phyloP scores from a whole-genome alignment of 1,140 invertebrate species.

The Sinonovacula constricta region DNA sequence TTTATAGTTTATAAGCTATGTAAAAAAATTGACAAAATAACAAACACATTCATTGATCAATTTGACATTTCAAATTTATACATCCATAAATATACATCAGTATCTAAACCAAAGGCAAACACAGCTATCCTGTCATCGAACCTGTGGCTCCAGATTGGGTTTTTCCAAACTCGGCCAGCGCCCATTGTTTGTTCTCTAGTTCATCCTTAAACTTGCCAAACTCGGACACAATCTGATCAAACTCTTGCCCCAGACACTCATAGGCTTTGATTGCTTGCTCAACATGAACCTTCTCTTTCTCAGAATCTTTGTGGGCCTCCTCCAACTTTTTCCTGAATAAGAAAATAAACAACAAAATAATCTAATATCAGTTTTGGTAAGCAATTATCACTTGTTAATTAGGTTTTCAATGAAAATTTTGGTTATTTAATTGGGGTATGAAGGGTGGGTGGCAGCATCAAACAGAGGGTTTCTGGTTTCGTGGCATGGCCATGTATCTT shows the following conservation, averaged over 20 bases:
- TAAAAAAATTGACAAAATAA: too few relatives aligned
- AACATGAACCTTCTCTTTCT: slow-evolving; percentile 56
- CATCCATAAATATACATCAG: too few relatives aligned
- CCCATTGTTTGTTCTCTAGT: slow-evolving; percentile 70
- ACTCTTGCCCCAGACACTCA: slow-evolving; percentile 62
- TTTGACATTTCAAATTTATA: too few relatives aligned
- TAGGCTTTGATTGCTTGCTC: slow-evolving; percentile 59
- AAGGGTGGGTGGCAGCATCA: neutral
- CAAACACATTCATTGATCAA: too few relatives aligned
- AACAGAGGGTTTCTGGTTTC: too few relatives aligned
- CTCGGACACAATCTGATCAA: slow-evolving; percentile 65
- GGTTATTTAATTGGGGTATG: too few relatives aligned
- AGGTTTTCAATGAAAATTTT: too few relatives aligned
- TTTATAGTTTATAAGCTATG: too few relatives aligned
- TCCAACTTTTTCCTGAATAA: slow-evolving; percentile 58
- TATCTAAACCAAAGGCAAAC: too few relatives aligned
- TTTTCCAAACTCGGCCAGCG: slow-evolving; percentile 55
- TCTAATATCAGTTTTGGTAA: neutral
- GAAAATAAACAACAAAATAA: slow-evolving; percentile 27
- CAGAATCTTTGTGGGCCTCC: slow-evolving; percentile 42
- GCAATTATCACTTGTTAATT: neutral
- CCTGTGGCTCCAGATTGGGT: slow-evolving; percentile 21
- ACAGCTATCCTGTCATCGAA: slow-evolving; percentile 21
- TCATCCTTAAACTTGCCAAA: slow-evolving; percentile 62
- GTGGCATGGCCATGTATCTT: too few relatives aligned